Evolutionary conservation across 2,113 vertebrate species (phyloP), one percentile per base, ranked within the genome.

Genomic region (Oryzias woworae): DNA sequence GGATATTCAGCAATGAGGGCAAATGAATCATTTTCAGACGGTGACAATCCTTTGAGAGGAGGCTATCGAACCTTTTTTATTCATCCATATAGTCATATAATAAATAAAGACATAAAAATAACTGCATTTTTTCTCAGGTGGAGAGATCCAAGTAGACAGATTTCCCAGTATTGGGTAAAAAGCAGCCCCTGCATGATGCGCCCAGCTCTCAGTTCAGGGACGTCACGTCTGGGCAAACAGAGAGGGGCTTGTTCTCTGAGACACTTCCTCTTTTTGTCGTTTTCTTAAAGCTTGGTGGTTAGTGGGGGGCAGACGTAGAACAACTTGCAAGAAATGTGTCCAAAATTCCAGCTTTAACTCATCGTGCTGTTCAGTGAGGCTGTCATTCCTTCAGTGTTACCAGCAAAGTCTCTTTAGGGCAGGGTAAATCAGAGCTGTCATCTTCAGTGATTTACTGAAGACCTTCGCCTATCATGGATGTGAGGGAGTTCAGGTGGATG

Each of bases 201-300:
- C 51, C n/a, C 64, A 50, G 69, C 55, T 87, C 80, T 76, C 78
- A 41, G 71, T 68, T 59, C 3, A 24, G 62, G 82, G 75, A 82
- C 65, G 59, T 82, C 80, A 88, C 66, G 50, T 60, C 56, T 76
- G 16, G 26, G 52, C 69, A 66, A 82, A 84, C 83, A 83, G 69
- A 80, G 59, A 53, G 59, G 24, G 46, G 26, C 71, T 84, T 88
- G 77, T 79, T 83, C 63, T 71, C 42, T n/a, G 52, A 57, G 45
- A 54, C 75, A 55, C 66, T 72, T 50, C 24, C 63, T 69, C 59
- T 42, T n/a, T 58, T 68, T 70, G 63, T 18, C 31, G 13, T 45
- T 60, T 22, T 44, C 53, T 31, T 42, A 50, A 44, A 68, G 23
- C 69, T 70, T 60, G 58, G 49, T 22, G 22, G 31, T 70, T 49